Base-by-base conservation (phyloP, 2,797 vertebrate genomes). In the Cirrhinus molitorella region DNA sequence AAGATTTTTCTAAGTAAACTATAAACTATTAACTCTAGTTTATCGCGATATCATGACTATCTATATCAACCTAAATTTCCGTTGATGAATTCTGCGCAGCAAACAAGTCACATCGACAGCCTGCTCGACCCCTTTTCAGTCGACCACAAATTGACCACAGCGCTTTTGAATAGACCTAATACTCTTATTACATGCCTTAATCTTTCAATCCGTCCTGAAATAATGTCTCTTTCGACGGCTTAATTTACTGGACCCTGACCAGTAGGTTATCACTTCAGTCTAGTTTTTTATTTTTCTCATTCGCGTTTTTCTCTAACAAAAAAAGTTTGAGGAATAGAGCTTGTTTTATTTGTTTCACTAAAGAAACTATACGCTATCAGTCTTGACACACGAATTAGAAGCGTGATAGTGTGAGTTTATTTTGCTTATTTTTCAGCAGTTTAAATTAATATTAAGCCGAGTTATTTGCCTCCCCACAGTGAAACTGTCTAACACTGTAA, bases 141-240 rank as follows among this genome's bases (percentile, higher is more conserved):
- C 63, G 88, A 51, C 28, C 87, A 83, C 85, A 87, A 90, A 85
- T 90, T 89, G 90, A 90, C 93, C 93, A 91, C 89, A 91, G 92
- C 91, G 76, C 88, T 88, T 93, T 87, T 85, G 86, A 93, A 90
- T 84, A 87, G 88, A 88, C 90, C 89, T 94, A 95, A 96, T 89
- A 79, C 94, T 95, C 93, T 96, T 96, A 96, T 95, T 95, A 95
- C 94, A 94, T 92, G 90, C 89, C 43, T 89, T 96, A 97, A 97
- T 96, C 96, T 95, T 83, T 81, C 91, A 94, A 95, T 95, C 95
- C 92, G 87, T 95, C 93, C 95, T 93, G 92, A 94, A 95, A 96
- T 95, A 92, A 95, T 94, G 92, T 95, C 96, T 94, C 92, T 94
- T 94, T 94, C 93, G 79, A 76, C 88, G 90, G 91, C 86, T 95